phyloP scores from a whole-genome alignment of 1,140 invertebrate genomes.

The Brachionus manjavacas region DNA sequence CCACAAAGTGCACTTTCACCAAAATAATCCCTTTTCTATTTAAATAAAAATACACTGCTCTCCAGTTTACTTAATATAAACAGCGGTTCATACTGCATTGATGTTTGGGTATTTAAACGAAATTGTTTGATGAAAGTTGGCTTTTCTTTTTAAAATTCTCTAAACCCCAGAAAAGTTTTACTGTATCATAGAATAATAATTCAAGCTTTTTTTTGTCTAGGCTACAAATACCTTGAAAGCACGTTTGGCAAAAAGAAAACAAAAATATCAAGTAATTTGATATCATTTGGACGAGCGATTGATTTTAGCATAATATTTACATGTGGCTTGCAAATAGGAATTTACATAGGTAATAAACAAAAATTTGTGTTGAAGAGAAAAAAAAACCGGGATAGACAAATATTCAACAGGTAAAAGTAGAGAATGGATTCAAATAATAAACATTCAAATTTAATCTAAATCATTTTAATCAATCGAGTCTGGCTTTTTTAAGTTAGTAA shows the following conservation, averaged over 20 bases:
- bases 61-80: background rate
- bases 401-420: background rate
- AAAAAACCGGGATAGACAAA: background rate
- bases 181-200: background rate
- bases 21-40: background rate
- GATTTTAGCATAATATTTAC: background rate
- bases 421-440: constrained; percentile 25
- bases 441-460: constrained; percentile 29
- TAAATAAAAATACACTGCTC: background rate
- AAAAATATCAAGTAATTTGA: constrained; percentile 19
- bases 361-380: background rate
- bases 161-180: background rate
- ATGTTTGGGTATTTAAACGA: background rate
- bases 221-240: constrained; percentile 3
- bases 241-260: background rate
- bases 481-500: background rate
- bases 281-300: background rate
- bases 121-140: background rate
- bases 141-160: too few species aligned
- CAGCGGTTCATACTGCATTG: background rate
- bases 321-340: background rate
- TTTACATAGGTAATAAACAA: background rate
- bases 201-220: background rate
- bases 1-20: background rate
- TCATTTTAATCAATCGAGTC: constrained; percentile 31